A percentile compares a stretch with the other conserved stretches of the same genome.
These are phyloP conservation scores for Drosophila tropicalis DNA, from an alignment of 1,140 invertebrate genomes.

Conservation along the genomic window DNA sequence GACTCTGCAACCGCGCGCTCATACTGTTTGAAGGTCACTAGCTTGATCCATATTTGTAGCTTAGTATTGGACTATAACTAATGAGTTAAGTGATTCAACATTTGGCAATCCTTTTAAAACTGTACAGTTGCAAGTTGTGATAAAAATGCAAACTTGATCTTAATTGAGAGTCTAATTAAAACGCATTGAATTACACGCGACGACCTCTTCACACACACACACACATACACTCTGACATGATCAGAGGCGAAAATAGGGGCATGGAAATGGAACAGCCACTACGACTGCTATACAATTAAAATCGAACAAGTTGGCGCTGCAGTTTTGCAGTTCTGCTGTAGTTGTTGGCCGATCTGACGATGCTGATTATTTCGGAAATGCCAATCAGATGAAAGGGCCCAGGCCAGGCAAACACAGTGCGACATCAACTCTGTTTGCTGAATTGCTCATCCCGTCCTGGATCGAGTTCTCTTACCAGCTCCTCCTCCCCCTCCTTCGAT, in stretches of 20 bases:
- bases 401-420: slow-evolving; percentile 26
- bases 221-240: too few species aligned
- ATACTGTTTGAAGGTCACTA: too few species aligned
- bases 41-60: too few species aligned
- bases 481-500: neutral
- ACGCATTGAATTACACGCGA: slow-evolving; percentile 72
- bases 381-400: slow-evolving; percentile 75
- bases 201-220: slow-evolving; percentile 43
- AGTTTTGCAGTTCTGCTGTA: slow-evolving; percentile 41
- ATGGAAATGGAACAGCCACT: neutral
- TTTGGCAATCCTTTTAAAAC: too few species aligned
- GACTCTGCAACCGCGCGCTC: neutral
- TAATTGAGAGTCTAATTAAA: slow-evolving; percentile 76
- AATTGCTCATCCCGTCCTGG: neutral
- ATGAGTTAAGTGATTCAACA: neutral
- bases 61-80: too few species aligned
- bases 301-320: slow-evolving; percentile 67
- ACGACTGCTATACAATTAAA: slow-evolving; percentile 67
- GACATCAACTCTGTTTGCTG: slow-evolving; percentile 1
- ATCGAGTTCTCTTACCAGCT: neutral
- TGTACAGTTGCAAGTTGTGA: slow-evolving; percentile 31
- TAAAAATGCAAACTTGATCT: slow-evolving; percentile 58
- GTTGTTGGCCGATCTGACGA: slow-evolving; percentile 54
- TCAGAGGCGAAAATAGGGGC: neutral
- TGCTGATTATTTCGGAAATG: slow-evolving; percentile 79